These are phyloP conservation scores for Gallinago nigripennis DNA, from an alignment of 2,797 vertebrate genomes.

Conservation along the genomic window DNA sequence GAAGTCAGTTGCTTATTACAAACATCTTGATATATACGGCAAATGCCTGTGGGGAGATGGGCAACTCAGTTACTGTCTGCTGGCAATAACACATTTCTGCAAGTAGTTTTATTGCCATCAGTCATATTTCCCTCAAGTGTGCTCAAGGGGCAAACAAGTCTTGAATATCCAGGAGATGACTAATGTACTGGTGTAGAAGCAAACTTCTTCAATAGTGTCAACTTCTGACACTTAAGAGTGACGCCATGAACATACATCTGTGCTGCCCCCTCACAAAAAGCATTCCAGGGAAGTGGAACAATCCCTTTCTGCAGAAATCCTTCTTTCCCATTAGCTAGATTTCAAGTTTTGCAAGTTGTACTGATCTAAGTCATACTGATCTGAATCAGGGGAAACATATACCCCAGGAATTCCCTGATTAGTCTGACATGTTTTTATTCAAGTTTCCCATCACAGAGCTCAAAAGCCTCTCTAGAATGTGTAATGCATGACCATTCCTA, in stretches of 20 bases:
- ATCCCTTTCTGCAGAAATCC: background rate
- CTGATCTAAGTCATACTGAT: background rate
- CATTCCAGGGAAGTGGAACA: background rate
- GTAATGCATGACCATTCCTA: background rate
- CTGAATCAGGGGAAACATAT: background rate
- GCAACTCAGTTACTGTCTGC: conserved; percentile 10
- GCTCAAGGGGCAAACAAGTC: background rate
- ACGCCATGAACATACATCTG: background rate
- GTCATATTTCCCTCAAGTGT: conserved; percentile 8
- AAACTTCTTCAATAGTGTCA: background rate
- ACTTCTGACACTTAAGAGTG: background rate
- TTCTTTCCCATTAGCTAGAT: background rate
- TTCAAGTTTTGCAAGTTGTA: background rate
- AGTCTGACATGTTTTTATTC: background rate
- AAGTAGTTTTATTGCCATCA: conserved; percentile 12
- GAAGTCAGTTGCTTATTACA: background rate
- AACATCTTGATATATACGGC: background rate
- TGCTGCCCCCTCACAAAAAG: background rate
- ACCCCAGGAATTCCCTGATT: background rate
- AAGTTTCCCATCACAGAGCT: background rate
- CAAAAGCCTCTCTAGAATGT: background rate
- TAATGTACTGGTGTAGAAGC: background rate
- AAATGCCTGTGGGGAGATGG: background rate
- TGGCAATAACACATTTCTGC: conserved; percentile 23
- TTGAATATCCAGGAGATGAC: conserved; percentile 4